A percentile compares a stretch with the other conserved stretches of the same genome.
Conservation (phyloP, 2,888 invertebrate species). For the Napeogenes inachia region DNA sequence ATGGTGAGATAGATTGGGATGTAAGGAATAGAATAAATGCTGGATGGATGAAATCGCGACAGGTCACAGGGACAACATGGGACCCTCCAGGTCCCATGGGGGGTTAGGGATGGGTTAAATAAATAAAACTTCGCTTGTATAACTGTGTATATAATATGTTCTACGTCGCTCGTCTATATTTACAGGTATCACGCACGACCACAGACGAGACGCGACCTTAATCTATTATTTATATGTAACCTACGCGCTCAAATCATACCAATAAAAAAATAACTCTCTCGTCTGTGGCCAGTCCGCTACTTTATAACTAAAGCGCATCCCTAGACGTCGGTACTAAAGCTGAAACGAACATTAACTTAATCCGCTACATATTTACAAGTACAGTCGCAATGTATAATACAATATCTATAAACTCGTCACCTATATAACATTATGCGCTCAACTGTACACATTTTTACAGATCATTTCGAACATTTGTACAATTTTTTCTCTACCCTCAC, state of each 20-base stretch:
- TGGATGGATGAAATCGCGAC: no score
- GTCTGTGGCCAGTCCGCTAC: no score
- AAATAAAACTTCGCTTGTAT: conserved; percentile 33
- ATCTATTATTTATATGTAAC: conserved; percentile 1
- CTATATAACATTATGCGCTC: conserved; percentile 15
- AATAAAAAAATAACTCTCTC: conserved; percentile 3
- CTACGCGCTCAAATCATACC: neutral
- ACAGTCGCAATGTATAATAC: conserved; percentile 19
- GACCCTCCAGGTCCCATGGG: no score
- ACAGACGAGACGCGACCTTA: conserved; percentile 1
- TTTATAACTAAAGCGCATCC: no score
- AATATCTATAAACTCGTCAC: conserved; percentile 19
- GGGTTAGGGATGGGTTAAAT: neutral
- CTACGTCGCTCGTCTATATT: conserved; percentile 33
- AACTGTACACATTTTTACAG: conserved; percentile 11
- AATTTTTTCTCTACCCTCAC: no score
- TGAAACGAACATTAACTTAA: conserved; percentile 10
- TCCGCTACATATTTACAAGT: conserved; percentile 19
- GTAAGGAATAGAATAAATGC: no score
- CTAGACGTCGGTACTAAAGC: no score
- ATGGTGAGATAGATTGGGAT: no score
- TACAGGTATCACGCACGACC: conserved; percentile 23
- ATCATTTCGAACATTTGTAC: no score
- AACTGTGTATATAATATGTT: conserved; percentile 41
- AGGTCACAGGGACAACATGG: no score